Conservation (phyloP, 2,797 vertebrate species). For the Emydoidea blandingii region DNA sequence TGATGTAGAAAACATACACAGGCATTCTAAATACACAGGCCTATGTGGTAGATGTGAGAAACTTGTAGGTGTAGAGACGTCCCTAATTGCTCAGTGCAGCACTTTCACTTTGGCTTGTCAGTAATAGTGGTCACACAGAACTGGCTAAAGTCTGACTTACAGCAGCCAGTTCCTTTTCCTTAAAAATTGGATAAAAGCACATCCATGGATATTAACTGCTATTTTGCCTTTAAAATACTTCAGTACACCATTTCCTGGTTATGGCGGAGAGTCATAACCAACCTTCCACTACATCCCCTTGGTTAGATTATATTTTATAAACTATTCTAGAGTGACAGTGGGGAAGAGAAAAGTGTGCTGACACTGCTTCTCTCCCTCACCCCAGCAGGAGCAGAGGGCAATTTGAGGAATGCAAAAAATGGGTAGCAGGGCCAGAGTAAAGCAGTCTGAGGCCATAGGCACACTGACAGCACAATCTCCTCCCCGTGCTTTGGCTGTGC, state of each 20-base stretch:
- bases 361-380: background rate
- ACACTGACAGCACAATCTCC: background rate
- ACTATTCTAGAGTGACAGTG: too few species aligned
- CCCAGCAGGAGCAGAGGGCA: background rate
- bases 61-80: background rate
- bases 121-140: background rate
- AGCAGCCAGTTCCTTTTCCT: background rate
- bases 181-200: background rate
- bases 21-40: background rate
- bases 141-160: background rate
- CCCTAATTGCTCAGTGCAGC: background rate
- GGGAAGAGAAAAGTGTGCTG: background rate
- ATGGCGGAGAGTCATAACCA: background rate
- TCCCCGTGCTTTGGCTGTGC: background rate
- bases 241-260: background rate
- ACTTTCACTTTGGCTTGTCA: background rate
- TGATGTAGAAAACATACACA: background rate
- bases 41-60: background rate
- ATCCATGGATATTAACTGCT: background rate
- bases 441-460: rapidly evolving
- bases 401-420: background rate
- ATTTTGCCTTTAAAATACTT: background rate
- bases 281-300: background rate
- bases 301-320: background rate
- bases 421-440: background rate